These are phyloP conservation scores for Knipowitschia caucasica DNA, from an alignment of 2,797 vertebrate species.

Conservation along the genomic window DNA sequence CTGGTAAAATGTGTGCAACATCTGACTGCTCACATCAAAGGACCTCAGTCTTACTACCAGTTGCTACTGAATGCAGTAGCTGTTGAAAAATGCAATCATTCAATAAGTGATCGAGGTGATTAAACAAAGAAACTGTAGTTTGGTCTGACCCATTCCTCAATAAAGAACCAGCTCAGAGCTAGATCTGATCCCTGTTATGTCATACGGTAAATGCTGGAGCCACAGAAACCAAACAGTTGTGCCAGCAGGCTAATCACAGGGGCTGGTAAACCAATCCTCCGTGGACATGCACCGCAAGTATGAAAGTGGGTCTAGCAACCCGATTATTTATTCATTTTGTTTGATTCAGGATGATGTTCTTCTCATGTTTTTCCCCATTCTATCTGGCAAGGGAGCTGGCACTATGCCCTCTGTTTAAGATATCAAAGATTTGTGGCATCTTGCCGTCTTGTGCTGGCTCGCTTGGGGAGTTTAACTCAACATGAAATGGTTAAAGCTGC, in stretches of 20 bases:
- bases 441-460: slow-evolving; percentile 65
- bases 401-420: slow-evolving; percentile 79
- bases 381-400: slow-evolving; percentile 71
- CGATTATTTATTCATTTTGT: slow-evolving; percentile 83
- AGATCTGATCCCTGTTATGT: slow-evolving; percentile 67
- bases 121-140: slow-evolving; percentile 3
- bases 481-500: slow-evolving; percentile 77
- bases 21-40: too few relatives aligned
- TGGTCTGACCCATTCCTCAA: slow-evolving; percentile 34
- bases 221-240: slow-evolving; percentile 72
- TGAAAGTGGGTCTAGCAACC: slow-evolving; percentile 74
- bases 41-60: too few relatives aligned
- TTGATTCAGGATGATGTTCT: slow-evolving; percentile 78
- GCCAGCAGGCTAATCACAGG: slow-evolving; percentile 72
- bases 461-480: slow-evolving; percentile 76
- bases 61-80: too few relatives aligned
- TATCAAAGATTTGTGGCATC: slow-evolving; percentile 77
- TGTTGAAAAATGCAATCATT: too few relatives aligned
- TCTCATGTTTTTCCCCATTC: slow-evolving; percentile 70
- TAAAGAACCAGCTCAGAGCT: slow-evolving; percentile 44
- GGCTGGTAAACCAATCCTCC: slow-evolving; percentile 75
- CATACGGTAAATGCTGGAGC: slow-evolving; percentile 70
- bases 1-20: too few relatives aligned
- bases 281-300: slow-evolving; percentile 74
- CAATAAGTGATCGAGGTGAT: slow-evolving; percentile 19